These are phyloP conservation scores for Papilio dardanus DNA, from an alignment of 1,140 invertebrate genomes.

Conservation along the genomic window DNA sequence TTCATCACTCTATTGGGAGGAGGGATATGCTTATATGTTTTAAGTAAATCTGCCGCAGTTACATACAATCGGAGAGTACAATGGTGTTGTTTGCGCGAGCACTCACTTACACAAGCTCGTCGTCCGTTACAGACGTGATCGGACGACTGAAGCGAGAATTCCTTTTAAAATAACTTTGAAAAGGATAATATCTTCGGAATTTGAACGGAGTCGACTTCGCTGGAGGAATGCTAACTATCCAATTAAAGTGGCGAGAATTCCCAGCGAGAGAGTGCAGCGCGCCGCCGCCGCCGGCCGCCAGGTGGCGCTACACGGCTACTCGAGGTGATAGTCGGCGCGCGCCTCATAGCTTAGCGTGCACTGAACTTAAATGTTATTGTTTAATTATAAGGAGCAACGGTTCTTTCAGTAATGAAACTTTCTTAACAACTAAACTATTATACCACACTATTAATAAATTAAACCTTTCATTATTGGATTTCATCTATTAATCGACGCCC, in stretches of 20 bases:
- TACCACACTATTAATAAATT: neutral
- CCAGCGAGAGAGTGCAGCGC: neutral
- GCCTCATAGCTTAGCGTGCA: neutral
- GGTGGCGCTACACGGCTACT: neutral
- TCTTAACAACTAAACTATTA: neutral
- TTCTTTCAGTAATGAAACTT: neutral
- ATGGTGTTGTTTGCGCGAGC: neutral
- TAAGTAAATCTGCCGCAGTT: too few species aligned
- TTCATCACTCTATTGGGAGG: too few species aligned
- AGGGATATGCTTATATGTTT: too few species aligned
- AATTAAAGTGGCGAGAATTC: constrained; percentile 25
- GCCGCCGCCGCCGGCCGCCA: neutral
- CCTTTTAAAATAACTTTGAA: constrained; percentile 29
- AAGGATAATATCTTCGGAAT: constrained; percentile 25
- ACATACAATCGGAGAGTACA: neutral
- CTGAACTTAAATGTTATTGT: constrained; percentile 5
- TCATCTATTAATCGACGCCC: too few species aligned
- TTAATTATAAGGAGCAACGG: neutral
- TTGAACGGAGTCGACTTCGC: neutral
- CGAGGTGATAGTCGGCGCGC: constrained; percentile 1
- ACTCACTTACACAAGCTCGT: neutral
- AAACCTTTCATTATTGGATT: neutral
- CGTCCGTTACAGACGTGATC: constrained; percentile 25
- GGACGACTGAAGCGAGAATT: constrained; percentile 9
- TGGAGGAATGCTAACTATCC: constrained; percentile 22